These are phyloP conservation scores for Rissa tridactyla DNA, from an alignment of 2,113 vertebrate genomes.

Conservation along the genomic window DNA sequence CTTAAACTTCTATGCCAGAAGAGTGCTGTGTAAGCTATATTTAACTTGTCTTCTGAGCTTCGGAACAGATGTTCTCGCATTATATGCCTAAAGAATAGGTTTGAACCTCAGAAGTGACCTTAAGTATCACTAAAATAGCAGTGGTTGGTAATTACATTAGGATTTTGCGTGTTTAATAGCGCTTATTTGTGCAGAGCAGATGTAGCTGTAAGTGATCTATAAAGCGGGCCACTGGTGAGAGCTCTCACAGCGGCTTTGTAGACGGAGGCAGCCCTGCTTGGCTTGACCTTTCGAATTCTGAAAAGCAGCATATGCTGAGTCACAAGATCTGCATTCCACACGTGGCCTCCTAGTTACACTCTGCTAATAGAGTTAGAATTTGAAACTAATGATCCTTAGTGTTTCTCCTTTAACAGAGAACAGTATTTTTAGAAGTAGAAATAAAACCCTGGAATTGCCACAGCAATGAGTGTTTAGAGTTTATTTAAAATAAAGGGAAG, in stretches of 20 bases:
- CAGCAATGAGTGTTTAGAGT: not conserved
- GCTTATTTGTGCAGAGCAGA: not conserved
- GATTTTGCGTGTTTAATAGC: not conserved
- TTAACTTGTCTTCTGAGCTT: constrained; percentile 45
- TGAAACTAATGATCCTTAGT: not conserved
- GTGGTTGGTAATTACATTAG: not conserved
- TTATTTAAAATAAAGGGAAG: not conserved
- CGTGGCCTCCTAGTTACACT: constrained; percentile 37
- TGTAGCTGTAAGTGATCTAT: not conserved
- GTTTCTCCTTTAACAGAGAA: not conserved
- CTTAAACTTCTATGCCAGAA: constrained; percentile 43
- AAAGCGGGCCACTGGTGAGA: not conserved
- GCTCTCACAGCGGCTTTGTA: not conserved
- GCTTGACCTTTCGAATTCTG: constrained; percentile 44
- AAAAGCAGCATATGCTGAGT: constrained; percentile 50
- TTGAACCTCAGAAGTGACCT: not conserved
- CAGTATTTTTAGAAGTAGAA: not conserved
- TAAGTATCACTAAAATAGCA: not conserved
- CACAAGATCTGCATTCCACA: constrained; percentile 56
- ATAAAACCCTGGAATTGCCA: not conserved
- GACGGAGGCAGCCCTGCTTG: not conserved
- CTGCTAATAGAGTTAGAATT: constrained; percentile 28
- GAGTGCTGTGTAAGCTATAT: constrained; percentile 34
- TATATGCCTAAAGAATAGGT: constrained; percentile 8
- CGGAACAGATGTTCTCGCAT: not conserved